Evolutionary conservation across 2,888 invertebrate species (phyloP).

Genomic region (Troglohyphantes excavatus): DNA sequence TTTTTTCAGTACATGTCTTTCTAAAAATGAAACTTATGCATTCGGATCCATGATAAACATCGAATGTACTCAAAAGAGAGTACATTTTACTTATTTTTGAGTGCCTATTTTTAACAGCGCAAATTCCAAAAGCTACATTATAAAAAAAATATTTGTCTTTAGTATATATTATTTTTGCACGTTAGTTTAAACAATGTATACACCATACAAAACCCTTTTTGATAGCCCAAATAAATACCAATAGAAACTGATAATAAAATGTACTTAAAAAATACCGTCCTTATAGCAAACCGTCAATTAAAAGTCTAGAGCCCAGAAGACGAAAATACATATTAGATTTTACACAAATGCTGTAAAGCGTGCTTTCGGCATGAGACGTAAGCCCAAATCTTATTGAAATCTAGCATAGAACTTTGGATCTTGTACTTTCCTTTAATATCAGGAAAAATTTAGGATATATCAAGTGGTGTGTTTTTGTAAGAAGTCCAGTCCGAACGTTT

Average conservation of each 20-base stretch:
- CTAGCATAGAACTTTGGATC: slow-evolving; percentile 53
- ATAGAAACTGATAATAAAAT: slow-evolving; percentile 32
- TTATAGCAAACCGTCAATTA: slow-evolving; percentile 58
- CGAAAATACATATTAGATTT: slow-evolving; percentile 38
- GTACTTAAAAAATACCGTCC: slow-evolving; percentile 70
- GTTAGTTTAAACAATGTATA: no score
- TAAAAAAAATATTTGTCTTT: no score
- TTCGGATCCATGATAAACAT: no score
- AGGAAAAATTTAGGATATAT: slow-evolving; percentile 62
- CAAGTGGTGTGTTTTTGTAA: not conserved
- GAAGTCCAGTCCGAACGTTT: not conserved
- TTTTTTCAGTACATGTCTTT: no score
- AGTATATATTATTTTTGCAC: no score
- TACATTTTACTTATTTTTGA: no score
- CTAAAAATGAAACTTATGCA: no score
- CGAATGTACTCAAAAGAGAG: no score
- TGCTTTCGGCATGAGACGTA: slow-evolving; percentile 51
- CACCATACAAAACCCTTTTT: slow-evolving; percentile 51
- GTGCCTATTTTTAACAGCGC: no score
- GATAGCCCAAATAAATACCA: slow-evolving; percentile 30
- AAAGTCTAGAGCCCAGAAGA: slow-evolving; percentile 64
- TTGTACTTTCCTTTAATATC: slow-evolving; percentile 19
- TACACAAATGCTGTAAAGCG: slow-evolving; percentile 29
- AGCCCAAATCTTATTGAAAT: slow-evolving; percentile 68
- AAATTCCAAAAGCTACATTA: no score